Evolutionary conservation across 2,888 invertebrate genomes (phyloP), one percentile per base, ranked within the genome.

Genomic region (Brenthis ino): DNA sequence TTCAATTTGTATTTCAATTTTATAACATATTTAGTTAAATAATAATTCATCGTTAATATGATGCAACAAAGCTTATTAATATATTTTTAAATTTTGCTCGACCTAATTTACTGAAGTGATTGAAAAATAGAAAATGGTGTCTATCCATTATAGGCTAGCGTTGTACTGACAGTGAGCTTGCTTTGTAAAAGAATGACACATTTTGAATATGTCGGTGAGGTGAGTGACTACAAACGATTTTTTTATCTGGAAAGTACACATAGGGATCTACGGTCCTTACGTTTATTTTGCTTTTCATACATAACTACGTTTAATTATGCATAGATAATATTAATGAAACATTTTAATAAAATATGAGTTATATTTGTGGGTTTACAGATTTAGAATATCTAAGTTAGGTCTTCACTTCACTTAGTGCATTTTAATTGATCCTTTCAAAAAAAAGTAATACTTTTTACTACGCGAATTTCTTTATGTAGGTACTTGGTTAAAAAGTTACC

Each of bases 151-250:
- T 48, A 68, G 55, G 50, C 53, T 63, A 37, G 57, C 68, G 65
- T 53, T 64, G 66, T 11, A 71, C 63, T 71, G 37, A 60, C 33
- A 64, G 55, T n/a, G 54, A n/a, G 58, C 66, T 64, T 51, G 66
- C 57, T 68, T 66, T 66, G 56, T 57, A 58, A 54, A 60, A 47
- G 66, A 57, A 60, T 70, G 66, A 70, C 66, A 71, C 54, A 28
- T 68, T 64, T 71, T 58, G 64, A 43, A n/a, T 67, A 33, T 28
- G 51, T 28, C n/a, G 53, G 53, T 47, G 14, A 47, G 20, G 24
- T 47, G 43, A 6, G 13, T 20, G 0, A 2, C 37, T 57, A 3
- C 20, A 43, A 60, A 60, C 24, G 14, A 24, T 14, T 16, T n/a
- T 20, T 60, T 28, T 50, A 24, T n/a, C 48, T n/a, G 11, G 24